phyloP scores from a whole-genome alignment of 2,113 vertebrate species.

The Scortum barcoo region DNA sequence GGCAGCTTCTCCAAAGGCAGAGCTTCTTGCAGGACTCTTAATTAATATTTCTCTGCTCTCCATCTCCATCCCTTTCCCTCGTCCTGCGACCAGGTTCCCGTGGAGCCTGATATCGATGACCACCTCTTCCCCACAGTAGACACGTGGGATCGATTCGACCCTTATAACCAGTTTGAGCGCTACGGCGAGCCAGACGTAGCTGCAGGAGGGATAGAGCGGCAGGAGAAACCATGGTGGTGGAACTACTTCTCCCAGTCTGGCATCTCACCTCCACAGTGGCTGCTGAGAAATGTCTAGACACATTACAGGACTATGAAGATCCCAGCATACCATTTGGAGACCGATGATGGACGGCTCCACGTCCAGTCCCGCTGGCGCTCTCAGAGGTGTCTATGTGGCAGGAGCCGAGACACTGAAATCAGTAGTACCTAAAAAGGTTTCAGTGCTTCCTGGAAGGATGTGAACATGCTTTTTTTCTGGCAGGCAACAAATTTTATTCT shows the following conservation, averaged over 20 bases:
- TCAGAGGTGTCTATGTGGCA: slow-evolving; percentile 7
- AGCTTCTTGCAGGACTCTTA: background rate
- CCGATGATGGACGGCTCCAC: slow-evolving; percentile 28
- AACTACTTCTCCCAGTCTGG: slow-evolving; percentile 91
- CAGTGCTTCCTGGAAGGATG: slow-evolving; percentile 32
- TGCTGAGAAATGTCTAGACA: slow-evolving; percentile 87
- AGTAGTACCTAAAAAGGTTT: slow-evolving; percentile 21
- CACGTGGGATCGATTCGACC: slow-evolving; percentile 82
- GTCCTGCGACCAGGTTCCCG: slow-evolving; percentile 61
- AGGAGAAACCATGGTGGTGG: slow-evolving; percentile 99
- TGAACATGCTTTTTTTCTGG: slow-evolving; percentile 14
- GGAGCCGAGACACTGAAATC: slow-evolving; percentile 33
- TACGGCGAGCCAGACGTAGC: slow-evolving; percentile 58
- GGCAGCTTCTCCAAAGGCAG: background rate
- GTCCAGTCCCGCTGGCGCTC: slow-evolving; percentile 15
- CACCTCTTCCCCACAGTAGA: slow-evolving; percentile 80
- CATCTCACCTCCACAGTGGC: slow-evolving; percentile 90
- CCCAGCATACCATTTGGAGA: slow-evolving; percentile 11
- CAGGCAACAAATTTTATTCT: slow-evolving; percentile 18
- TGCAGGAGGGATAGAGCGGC: slow-evolving; percentile 67
- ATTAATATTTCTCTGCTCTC: background rate
- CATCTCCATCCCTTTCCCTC: background rate
- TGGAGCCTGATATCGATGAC: slow-evolving; percentile 81
- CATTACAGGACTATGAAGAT: background rate
- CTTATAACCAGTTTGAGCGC: slow-evolving; percentile 86